Evolutionary conservation across 2,888 invertebrate genomes (phyloP).

Genomic region (Hemistola chrysoprasaria): DNA sequence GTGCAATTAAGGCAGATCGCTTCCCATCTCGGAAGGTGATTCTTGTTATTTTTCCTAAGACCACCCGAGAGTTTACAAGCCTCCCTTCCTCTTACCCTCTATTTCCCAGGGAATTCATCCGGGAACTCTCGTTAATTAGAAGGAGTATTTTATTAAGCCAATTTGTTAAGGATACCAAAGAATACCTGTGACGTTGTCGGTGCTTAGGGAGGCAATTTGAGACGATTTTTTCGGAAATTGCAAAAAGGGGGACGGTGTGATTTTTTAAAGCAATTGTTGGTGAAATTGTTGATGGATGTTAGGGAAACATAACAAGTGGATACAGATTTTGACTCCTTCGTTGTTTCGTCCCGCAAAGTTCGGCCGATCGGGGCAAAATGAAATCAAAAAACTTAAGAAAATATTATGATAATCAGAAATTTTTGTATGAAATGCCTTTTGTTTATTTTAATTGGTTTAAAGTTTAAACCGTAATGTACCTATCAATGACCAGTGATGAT

Average conservation of each 20-base stretch:
- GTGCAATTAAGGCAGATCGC: conserved; percentile 66
- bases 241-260: conserved; percentile 30
- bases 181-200: conserved; percentile 51
- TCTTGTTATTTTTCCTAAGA: conserved; percentile 66
- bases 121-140: conserved; percentile 65
- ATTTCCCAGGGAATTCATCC: conserved; percentile 28
- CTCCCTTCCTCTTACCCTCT: conserved; percentile 28
- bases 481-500: conserved; percentile 4
- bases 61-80: conserved; percentile 25
- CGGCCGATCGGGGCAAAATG: no score
- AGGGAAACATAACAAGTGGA: conserved; percentile 15
- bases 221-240: conserved; percentile 38
- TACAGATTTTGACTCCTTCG: no score
- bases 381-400: no score
- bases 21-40: conserved; percentile 68
- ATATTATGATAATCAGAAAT: no score
- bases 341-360: no score
- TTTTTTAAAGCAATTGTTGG: conserved; percentile 32
- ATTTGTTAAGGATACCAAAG: conserved; percentile 58
- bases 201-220: conserved; percentile 29
- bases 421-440: no score
- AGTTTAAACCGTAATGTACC: no score
- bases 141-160: conserved; percentile 76
- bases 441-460: no score
- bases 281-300: conserved; percentile 28